A percentile compares a stretch with the other conserved stretches of the same genome.
Conservation (phyloP, 2,797 vertebrate genomes). For the Malacoraja senta region DNA sequence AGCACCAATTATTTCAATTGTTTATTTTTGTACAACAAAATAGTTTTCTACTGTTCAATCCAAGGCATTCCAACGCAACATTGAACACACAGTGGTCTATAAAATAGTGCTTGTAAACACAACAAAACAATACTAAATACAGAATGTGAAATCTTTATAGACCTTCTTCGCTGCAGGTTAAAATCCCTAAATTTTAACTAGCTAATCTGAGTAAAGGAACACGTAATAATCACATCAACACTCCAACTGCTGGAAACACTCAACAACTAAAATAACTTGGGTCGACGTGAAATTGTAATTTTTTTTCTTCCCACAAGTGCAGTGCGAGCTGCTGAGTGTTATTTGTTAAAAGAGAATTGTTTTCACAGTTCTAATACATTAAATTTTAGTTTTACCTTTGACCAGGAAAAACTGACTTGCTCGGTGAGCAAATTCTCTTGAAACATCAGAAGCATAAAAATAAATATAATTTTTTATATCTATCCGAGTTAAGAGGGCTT, state of each 20-base stretch:
- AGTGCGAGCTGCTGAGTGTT: too few relatives aligned
- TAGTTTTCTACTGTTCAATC: background rate
- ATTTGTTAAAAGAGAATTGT: background rate
- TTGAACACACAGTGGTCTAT: background rate
- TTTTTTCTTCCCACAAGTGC: too few relatives aligned
- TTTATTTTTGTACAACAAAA: background rate
- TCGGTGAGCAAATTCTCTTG: background rate
- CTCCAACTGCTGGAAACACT: too few relatives aligned
- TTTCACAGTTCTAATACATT: background rate
- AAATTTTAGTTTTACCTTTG: constrained; percentile 19
- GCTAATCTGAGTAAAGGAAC: background rate
- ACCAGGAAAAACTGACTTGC: background rate
- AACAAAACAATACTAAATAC: background rate
- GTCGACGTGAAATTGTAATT: too few relatives aligned
- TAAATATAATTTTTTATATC: background rate
- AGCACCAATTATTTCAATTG: background rate
- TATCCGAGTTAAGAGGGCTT: background rate
- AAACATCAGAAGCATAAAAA: background rate
- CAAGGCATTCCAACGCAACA: background rate
- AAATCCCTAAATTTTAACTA: background rate
- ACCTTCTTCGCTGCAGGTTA: background rate
- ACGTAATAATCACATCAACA: too few relatives aligned
- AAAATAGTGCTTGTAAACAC: background rate
- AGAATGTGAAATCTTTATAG: background rate
- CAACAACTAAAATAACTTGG: too few relatives aligned